Percentiles rank a stretch among this genome's conserved stretches.
phyloP scores from a whole-genome alignment of 2,113 vertebrate genomes.

The Dryoscopus gambensis region DNA sequence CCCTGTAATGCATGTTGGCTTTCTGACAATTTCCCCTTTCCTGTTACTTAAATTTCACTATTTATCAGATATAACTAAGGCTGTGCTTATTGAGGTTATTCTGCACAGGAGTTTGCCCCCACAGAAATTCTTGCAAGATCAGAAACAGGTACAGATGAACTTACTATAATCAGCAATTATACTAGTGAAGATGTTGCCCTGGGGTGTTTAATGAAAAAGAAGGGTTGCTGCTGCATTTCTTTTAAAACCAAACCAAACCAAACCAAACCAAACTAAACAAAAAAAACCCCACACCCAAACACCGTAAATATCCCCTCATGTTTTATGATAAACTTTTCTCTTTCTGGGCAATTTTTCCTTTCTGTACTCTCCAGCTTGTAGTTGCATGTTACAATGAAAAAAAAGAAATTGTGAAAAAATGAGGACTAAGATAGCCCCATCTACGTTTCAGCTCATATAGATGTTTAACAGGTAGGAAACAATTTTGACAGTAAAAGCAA shows the following conservation, averaged over 20 bases:
- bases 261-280: background rate
- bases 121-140: background rate
- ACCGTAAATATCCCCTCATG: background rate
- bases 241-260: background rate
- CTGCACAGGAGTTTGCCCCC: background rate
- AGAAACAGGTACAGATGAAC: background rate
- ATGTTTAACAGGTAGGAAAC: background rate
- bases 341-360: background rate
- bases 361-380: background rate
- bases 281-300: background rate
- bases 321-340: background rate
- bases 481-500: background rate
- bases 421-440: background rate
- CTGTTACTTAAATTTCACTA: background rate
- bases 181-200: background rate
- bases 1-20: background rate
- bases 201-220: background rate
- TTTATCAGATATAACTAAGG: background rate
- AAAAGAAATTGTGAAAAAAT: background rate
- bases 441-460: background rate
- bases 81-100: background rate
- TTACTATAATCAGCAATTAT: background rate
- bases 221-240: background rate
- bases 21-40: background rate
- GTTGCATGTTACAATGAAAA: background rate